These are phyloP conservation scores for Upupa epops DNA, from an alignment of 2,113 vertebrate species.

Conservation along the genomic window DNA sequence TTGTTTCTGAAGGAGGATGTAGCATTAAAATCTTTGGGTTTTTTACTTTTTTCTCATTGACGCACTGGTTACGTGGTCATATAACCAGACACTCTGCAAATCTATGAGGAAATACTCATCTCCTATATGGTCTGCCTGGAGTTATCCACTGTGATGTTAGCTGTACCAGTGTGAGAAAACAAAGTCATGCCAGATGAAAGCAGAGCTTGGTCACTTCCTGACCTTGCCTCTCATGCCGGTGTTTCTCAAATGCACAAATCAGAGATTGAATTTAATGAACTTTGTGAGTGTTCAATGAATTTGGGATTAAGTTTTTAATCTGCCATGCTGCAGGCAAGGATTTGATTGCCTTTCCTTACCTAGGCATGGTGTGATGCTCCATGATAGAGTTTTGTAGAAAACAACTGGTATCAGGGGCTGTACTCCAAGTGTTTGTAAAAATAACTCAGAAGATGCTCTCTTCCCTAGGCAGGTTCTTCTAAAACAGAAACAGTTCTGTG, in stretches of 20 bases:
- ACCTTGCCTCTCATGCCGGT: fast-evolving
- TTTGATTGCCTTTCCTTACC: background rate
- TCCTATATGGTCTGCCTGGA: fast-evolving
- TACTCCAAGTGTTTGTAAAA: background rate
- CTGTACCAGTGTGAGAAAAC: background rate
- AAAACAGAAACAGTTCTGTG: background rate
- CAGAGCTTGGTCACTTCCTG: background rate
- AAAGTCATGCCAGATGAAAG: background rate
- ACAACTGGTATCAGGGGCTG: background rate
- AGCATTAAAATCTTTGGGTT: background rate
- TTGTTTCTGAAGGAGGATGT: background rate
- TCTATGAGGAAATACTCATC: background rate
- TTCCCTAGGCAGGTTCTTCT: background rate
- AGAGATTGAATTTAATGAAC: background rate
- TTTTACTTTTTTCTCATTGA: background rate
- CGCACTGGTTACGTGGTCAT: background rate
- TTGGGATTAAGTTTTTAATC: constrained; percentile 21
- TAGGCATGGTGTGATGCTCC: fast-evolving
- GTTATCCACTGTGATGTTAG: background rate
- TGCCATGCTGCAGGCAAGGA: fast-evolving
- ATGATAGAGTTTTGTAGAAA: background rate
- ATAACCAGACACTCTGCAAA: background rate
- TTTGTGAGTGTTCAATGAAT: background rate
- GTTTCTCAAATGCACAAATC: background rate
- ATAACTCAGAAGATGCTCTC: background rate